Conservation (phyloP, 2,113 vertebrate species). For the Epinephelus cyanopodus region DNA sequence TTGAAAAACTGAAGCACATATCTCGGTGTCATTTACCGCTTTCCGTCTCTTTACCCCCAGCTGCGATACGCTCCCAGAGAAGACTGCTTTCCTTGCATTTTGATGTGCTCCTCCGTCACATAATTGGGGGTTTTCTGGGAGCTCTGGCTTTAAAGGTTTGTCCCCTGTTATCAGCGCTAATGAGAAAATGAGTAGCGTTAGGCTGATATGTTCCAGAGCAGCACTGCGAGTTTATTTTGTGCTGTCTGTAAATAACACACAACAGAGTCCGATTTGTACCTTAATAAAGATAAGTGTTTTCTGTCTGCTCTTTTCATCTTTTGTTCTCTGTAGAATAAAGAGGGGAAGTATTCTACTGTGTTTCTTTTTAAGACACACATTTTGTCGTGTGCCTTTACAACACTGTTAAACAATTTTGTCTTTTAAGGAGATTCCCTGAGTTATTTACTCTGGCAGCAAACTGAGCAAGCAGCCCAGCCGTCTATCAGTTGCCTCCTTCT, state of each 20-base stretch:
- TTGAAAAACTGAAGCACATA: conserved; percentile 51
- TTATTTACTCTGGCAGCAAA: conserved; percentile 24
- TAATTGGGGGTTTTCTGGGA: conserved; percentile 75
- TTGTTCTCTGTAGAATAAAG: conserved; percentile 13
- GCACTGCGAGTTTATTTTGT: conserved; percentile 50
- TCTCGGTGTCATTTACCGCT: conserved; percentile 49
- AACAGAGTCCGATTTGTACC: conserved; percentile 25
- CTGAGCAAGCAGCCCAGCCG: conserved; percentile 18
- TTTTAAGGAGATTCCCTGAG: conserved; percentile 18
- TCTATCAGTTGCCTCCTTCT: conserved; percentile 23
- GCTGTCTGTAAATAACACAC: conserved; percentile 68
- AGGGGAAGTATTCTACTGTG: not conserved
- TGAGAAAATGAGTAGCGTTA: conserved; percentile 72
- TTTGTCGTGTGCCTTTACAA: conserved; percentile 9
- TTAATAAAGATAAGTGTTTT: conserved; percentile 38
- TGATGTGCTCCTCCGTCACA: conserved; percentile 64
- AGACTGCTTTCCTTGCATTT: conserved; percentile 47
- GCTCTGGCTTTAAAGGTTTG: conserved; percentile 65
- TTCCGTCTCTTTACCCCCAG: conserved; percentile 62
- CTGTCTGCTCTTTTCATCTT: conserved; percentile 14
- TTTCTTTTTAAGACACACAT: not conserved
- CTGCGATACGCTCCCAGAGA: conserved; percentile 50
- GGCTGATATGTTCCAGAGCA: conserved; percentile 48
- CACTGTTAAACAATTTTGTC: conserved; percentile 21
- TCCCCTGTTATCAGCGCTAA: conserved; percentile 78